Base-by-base conservation (phyloP, 92 coral and sea anemone genomes). In the Palythoa caribaeorum region DNA sequence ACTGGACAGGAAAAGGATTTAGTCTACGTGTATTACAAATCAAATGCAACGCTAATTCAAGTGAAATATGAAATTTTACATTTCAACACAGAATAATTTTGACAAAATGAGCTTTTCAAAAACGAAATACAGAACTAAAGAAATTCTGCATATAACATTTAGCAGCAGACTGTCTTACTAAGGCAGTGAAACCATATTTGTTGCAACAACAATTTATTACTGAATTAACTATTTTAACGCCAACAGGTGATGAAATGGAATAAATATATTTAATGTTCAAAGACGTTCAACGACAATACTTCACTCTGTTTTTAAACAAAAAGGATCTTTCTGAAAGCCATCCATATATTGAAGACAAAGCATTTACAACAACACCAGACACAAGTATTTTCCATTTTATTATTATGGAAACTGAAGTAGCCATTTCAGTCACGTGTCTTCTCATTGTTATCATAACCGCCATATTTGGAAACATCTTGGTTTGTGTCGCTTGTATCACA, bases 391-490 rank as follows among this genome's bases (percentile, higher is more conserved):
- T 5, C 15, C 78, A 47, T 7, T 38, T 52, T 7, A 35, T 20
- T 63, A 28, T 38, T 21, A 84, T 71, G 78, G 78, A 71, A 52
- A 40, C 70, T 5, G 52, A 9, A 39, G 35, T 35, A 20, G 79
- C 88, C 14, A 13, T 74, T 38, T 71, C 88, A 59, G 80, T 71
- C 19, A 54, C 88, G 38, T 85, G 92, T 90, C 87, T 95, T 12
- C 72, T 89, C 37, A 9, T 93, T 39, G 87, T 87, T 36, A 91
- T 95, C 28, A 57, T 90, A 38, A 51, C 71, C 20, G 86, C 98
- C 55, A 87, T 94, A 16, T 71, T 88, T n/a, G 98, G 98, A 47
- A 95, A 95, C 88, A 71, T 89, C 1, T 60, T 95, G 73, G 98
- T 95, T 10, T 93, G 94, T 76, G 20, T 92, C 21, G 96, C 96